Base-by-base conservation (phyloP, 1,140 invertebrate species). In the Carcinoscorpius rotundicauda region DNA sequence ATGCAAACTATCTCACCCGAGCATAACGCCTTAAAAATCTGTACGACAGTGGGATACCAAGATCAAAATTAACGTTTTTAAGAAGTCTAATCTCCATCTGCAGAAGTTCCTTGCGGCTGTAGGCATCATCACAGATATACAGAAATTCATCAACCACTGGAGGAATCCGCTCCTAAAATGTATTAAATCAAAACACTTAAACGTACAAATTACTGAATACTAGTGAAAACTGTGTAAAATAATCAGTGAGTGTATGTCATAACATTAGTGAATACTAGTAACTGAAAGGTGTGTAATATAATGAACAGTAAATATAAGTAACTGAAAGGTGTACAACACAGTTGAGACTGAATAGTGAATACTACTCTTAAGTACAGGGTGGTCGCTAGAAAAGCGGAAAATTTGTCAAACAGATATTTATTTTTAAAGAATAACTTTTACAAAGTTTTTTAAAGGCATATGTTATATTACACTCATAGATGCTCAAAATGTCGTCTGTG, bases 81-180 rank as follows among this genome's bases (percentile, higher is more conserved):
- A 98, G 79, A 53, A 98, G 81, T 71, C 85, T 85, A 53, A 86
- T 87, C 81, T 99, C 97, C 92, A 98, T 97, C 62, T 81, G 78
- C 53, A 96, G 82, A 51, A 99, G 79, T 75, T 97, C 87, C 65
- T 83, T 80, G 60, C 87, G 81, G 5, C 82, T 83, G 76, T 97
- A 98, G 48, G 91, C 90, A 71, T 94, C 89, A 78, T 97, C 94
- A 80, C 94, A 96, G 71, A 98, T 91, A 76, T 96, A 98, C 11
- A 97, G 79, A 76, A 98, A 97, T 75, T 98, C 96, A 73, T 97
- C 93, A 59, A 97, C 84, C 64, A 89, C 80, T 0, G 91, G 96
- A 60, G 90, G 91, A 68, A 88, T 86, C 65, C 94, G 83, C 79
- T 98, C 93, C 89, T 93, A 75, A 8, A 72, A 49, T 29, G 29